Evolutionary conservation across 2,888 invertebrate species (phyloP), one percentile per base, ranked within the genome.

Genomic region (Athripsodes cinereus): DNA sequence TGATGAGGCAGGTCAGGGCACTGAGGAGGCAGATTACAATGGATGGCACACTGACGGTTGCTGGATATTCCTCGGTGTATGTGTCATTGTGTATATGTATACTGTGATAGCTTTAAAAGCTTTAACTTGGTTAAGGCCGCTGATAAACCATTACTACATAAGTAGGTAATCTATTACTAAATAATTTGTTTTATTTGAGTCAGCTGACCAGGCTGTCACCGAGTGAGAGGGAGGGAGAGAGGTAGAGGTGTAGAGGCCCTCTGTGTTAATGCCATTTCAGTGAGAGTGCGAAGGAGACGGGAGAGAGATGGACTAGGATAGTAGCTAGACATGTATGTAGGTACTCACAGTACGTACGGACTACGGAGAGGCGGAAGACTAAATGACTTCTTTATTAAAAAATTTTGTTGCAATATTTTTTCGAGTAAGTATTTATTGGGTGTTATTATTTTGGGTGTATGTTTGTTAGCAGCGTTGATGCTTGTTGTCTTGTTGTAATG

Each of bases 401-500:
- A 63, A 60, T 64, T 62, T 59, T 58, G 63, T 64, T 64, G 63
- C 64, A 64, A 64, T 64, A 64, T 64, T 64, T 64, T 64, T 48
- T 55, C 59, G 52, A 52, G 55, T 61, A 65, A 64, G 64, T 61
- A 62, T 61, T 62, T 64, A 63, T 63, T 58, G 62, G 62, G 60
- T 63, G 64, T 62, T 68, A 67, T 67, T 66, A 67, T 65, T 66
- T 61, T 65, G 62, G 31, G 21, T 22, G 53, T 26, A 26, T 26
- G 26, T 26, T 26, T 26, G 48, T 53, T 18, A 49, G 48, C 49
- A 22, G 47, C 31, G 16, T 35, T 22, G 53, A 21, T 21, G 55
- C 20, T 35, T 40, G 52, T 26, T 26, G 26, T 26, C 26, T 26
- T 26, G 26, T 26, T 26, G 26, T 26, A 26, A 26, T 26, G 26